These are phyloP conservation scores for Danio albolineatus DNA, from an alignment of 2,797 vertebrate genomes.

Conservation along the genomic window DNA sequence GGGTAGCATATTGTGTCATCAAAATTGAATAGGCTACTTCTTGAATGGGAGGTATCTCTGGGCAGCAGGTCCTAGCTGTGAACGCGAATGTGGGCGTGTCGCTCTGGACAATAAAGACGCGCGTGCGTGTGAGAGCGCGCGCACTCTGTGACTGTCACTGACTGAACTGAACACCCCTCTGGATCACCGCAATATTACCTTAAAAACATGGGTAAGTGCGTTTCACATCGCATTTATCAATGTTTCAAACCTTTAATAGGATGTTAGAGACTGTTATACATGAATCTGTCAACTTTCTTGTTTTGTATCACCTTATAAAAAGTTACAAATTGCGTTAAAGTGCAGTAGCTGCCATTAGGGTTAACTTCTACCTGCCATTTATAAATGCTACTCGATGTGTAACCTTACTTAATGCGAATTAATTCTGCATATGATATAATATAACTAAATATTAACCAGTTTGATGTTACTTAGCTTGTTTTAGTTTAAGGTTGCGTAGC, in stretches of 20 bases:
- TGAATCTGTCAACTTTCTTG: background rate
- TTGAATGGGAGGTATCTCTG: too few species aligned
- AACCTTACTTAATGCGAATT: background rate
- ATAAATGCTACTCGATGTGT: background rate
- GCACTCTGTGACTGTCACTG: background rate
- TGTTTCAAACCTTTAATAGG: background rate
- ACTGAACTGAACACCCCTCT: background rate
- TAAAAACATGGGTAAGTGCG: slow-evolving; percentile 33
- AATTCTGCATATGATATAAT: background rate
- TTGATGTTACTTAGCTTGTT: background rate
- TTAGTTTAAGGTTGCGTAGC: background rate
- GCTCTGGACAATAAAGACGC: slow-evolving; percentile 19
- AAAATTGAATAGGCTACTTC: too few species aligned
- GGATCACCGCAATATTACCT: background rate
- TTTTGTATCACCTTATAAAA: background rate
- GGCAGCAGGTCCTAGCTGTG: too few species aligned
- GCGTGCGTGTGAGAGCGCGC: background rate
- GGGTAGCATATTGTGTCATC: too few species aligned
- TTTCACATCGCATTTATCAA: background rate
- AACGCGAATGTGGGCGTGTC: background rate
- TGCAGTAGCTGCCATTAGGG: background rate
- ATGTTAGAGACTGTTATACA: background rate
- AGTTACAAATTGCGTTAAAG: background rate
- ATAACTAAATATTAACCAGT: background rate
- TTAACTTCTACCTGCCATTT: background rate